Evolutionary conservation across 2,797 vertebrate genomes (phyloP), one percentile per base, ranked within the genome.

Genomic region (Gymnothorax reevesii): DNA sequence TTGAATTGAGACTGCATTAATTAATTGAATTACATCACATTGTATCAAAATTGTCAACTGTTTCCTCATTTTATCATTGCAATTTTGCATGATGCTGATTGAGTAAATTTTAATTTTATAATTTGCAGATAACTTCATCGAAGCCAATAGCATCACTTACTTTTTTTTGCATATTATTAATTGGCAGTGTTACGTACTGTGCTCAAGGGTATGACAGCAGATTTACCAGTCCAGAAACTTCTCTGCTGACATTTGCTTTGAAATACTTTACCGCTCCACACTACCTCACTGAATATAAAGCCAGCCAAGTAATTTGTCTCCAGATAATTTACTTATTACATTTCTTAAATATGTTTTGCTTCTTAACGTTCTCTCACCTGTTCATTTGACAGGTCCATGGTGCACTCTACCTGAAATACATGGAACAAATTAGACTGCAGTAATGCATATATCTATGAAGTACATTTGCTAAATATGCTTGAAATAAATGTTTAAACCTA

Each of bases 401-500:
- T 80, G 55, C 20, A 55, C 17, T 9, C 52, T 54, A 22, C 42
- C 75, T 79, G 42, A 52, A 77, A 77, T 49, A 13, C 6, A 42
- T 52, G 73, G 42, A 15, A 6, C 13, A 79, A 54, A 52, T 55
- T 55, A 25, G 77, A 80, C 17, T 55, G 20, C 52, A 55, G 7
- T 54, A 52, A 49, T 84, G 1, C 90, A 89, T 88, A 49, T 25
- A 0, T 66, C 7, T 17, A 25, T 84, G 52, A 20, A 13, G 17
- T n/a, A 84, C 22, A 20, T 64, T 49, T 62, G 57, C 64, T 25
- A 0, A 66, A 64, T 64, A 17, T 33, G 15, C 3, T 75, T 75
- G 42, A 42, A 42, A 27, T 5, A 84, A 57, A 64, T 27, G 94
- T 93, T 92, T 87, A 93, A 93, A 94, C 93, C 15, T 15, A 79